These are phyloP conservation scores for Octopus sinensis DNA, from an alignment of 1,140 invertebrate genomes.

Conservation along the genomic window DNA sequence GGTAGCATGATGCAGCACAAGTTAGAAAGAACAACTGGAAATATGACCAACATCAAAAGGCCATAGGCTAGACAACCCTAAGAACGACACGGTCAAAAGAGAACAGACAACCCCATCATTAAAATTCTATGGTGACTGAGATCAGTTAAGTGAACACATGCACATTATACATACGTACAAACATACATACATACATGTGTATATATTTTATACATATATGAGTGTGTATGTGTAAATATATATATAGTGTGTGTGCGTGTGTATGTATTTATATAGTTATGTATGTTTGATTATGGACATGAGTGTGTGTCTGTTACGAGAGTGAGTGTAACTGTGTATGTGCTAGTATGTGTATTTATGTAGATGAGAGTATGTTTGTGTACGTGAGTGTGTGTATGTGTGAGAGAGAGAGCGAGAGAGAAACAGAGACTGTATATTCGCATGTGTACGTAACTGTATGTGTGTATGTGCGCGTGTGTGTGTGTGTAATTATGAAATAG, in stretches of 20 bases:
- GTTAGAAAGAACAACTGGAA: too few species aligned
- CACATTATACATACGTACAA: background rate
- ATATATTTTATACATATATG: background rate
- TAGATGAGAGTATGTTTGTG: background rate
- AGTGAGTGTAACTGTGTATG: background rate
- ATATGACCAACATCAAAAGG: too few species aligned
- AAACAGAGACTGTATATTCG: background rate
- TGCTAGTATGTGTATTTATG: background rate
- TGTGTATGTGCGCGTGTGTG: background rate
- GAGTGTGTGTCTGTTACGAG: background rate
- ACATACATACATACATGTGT: background rate
- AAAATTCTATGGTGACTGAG: too few species aligned
- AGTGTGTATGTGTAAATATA: background rate
- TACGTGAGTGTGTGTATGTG: background rate
- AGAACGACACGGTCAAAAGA: too few species aligned
- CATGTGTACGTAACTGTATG: background rate
- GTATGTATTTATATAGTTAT: background rate
- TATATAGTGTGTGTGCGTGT: too few species aligned
- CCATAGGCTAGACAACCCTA: too few species aligned
- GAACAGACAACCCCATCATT: too few species aligned
- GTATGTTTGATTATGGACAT: background rate
- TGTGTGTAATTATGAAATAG: background rate
- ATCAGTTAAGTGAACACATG: too few species aligned
- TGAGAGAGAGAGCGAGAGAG: background rate
- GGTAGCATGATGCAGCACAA: too few species aligned